Base-by-base conservation (phyloP, 1,140 invertebrate genomes). In the Camponotus vicinus region DNA sequence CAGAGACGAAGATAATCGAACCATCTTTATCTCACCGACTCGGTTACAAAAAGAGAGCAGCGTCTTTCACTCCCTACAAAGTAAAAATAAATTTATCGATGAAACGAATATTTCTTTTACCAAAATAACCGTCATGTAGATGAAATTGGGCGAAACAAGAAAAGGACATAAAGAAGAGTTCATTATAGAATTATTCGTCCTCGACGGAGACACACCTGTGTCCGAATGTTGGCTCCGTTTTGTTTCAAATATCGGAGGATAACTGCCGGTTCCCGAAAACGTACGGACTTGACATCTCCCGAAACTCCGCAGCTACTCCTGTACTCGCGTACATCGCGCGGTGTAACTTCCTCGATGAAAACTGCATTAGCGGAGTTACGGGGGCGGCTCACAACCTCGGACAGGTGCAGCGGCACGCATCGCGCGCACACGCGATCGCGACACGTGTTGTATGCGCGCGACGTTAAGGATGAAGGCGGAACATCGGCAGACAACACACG, bases 321-420 rank as follows among this genome's bases (percentile, higher is more conserved):
- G 52, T 27, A 27, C 71, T 61, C 59, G 49, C 59, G 64, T 49
- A 67, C 52, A 75, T 85, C 84, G 76, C 80, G 78, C 85, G 59
- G 79, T 18, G 15, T 45, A 94, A 95, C 93, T 94, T 94, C 92
- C 91, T 91, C 93, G 90, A 94, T 94, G 92, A 94, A 94, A 95
- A 94, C 92, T 93, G 88, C 92, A 94, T 94, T 93, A 94, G 90
- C 87, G 90, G 49, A 94, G 93, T 93, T 92, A 86, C 45, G 73
- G 70, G 27, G 49, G 34, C 57, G 79, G 89, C 82, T 18, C 32
- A 49, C 76, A 75, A 27, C 66, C 61, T 85, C 73, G 73, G 82
- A 78, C 82, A 78, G 82, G 73, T 85, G 82, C 82, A 85, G 73
- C 40, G 73, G 82, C 73, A 85, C 82, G 82, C 82, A 85, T 78